Evolutionary conservation across 2,888 invertebrate genomes (phyloP), one percentile per base, ranked within the genome.

Genomic region (Pseudococcus longispinus): DNA sequence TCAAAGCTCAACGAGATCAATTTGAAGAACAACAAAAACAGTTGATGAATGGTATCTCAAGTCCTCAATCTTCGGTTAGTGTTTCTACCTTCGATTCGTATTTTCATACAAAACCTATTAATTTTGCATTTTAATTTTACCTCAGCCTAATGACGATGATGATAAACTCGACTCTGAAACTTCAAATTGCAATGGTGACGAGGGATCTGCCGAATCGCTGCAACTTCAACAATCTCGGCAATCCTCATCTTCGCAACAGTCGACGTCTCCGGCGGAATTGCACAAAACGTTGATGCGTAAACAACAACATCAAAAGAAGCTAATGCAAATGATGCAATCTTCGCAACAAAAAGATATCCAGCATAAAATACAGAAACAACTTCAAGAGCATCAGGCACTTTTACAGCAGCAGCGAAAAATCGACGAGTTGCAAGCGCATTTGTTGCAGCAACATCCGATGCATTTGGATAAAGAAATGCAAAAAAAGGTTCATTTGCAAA

Each of bases 321-420:
- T 86, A 3, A 86, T 86, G 86, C 86, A 86, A 29, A 51, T 86
- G 77, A 80, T 86, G 80, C 86, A 86, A 20, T 77, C 86, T 20
- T 77, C 80, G 8, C 80, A 74, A 20, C 86, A 86, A n/a, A 86
- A 86, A 80, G 86, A 86, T 86, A 86, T 80, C 20, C 86, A 86
- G 11, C 86, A 86, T 29, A 86, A 86, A 80, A 46, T 80, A 51
- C 86, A 86, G 23, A 80, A 86, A 37, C 86, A 86, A 51, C 86
- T 86, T 29, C 86, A 86, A 51, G 86, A 86, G 13, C 86, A 86
- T 20, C 80, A 86, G 20, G 23, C 74, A 15, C 46, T 86, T 23
- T 23, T 86, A 26, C 86, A 86, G 6, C 86, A 86, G 29, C 80
- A 86, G 20, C 77, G 86, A 29, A 86, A 86, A 37, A 86, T 86